These are phyloP conservation scores for Nasonia giraulti DNA, from an alignment of 1,140 invertebrate species.

Conservation along the genomic window DNA sequence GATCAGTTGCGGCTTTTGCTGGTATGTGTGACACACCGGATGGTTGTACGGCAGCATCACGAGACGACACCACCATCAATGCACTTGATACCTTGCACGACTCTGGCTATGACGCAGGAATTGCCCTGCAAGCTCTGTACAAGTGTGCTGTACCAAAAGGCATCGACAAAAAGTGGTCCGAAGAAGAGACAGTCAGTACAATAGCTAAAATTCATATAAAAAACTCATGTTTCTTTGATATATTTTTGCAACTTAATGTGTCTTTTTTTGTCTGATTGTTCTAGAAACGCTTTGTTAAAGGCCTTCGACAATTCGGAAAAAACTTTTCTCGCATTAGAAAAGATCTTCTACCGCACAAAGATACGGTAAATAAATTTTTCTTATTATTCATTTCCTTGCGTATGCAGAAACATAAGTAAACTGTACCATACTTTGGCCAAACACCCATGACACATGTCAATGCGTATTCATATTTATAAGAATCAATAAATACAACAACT, in stretches of 20 bases:
- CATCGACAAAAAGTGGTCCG: slow-evolving; percentile 97
- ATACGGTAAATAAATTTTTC: slow-evolving; percentile 81
- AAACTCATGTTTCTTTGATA: slow-evolving; percentile 1
- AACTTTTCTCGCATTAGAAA: slow-evolving; percentile 99
- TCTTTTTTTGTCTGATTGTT: slow-evolving; percentile 57
- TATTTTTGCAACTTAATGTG: slow-evolving; percentile 36
- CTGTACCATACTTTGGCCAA: background rate
- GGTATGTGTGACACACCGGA: slow-evolving; percentile 99
- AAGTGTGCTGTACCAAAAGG: slow-evolving; percentile 97
- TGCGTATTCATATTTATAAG: too few relatives aligned
- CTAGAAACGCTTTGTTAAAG: slow-evolving; percentile 97
- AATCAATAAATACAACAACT: too few relatives aligned
- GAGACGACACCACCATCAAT: slow-evolving; percentile 98
- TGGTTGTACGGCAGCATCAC: slow-evolving; percentile 94
- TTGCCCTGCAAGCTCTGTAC: slow-evolving; percentile 95
- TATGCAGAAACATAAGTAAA: background rate
- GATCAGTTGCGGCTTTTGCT: slow-evolving; percentile 96
- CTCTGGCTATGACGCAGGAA: slow-evolving; percentile 95
- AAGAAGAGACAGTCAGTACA: slow-evolving; percentile 91
- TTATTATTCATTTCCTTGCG: background rate
- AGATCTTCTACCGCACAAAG: slow-evolving; percentile 96
- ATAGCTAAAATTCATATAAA: background rate
- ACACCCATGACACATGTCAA: too few relatives aligned
- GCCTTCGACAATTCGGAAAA: slow-evolving; percentile 97
- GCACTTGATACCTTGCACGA: slow-evolving; percentile 96